Conservation (phyloP, 1,140 invertebrate genomes). For the Tetramorium parvispinum region DNA sequence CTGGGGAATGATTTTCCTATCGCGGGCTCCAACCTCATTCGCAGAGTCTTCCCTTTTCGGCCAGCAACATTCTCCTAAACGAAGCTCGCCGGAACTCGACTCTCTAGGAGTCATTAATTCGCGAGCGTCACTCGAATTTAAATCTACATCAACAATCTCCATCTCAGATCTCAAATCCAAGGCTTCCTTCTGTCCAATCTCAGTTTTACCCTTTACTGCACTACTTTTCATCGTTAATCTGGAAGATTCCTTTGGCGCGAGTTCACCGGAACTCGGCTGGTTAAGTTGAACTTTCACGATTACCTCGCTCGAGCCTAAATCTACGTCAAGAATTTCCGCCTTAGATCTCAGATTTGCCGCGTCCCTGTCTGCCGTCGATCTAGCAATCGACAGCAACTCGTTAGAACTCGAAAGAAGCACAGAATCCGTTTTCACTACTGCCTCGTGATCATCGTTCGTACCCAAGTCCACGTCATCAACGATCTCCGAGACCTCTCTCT, state of each 20-base stretch:
- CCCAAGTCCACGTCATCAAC: slow-evolving; percentile 27
- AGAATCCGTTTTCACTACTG: slow-evolving; percentile 15
- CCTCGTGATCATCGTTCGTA: neutral
- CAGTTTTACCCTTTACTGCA: neutral
- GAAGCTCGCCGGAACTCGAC: slow-evolving; percentile 34
- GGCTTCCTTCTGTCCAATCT: neutral
- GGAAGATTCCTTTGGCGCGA: neutral
- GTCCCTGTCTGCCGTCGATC: neutral
- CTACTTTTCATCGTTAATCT: neutral
- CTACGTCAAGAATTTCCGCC: neutral
- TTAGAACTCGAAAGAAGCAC: neutral
- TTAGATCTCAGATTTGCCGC: neutral
- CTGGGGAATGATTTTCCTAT: neutral
- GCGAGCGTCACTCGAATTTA: neutral
- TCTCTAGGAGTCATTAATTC: neutral
- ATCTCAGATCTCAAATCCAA: slow-evolving; percentile 1
- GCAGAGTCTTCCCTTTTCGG: slow-evolving; percentile 16
- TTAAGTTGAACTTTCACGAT: neutral
- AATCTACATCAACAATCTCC: slow-evolving; percentile 1
- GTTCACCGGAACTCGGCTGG: neutral
- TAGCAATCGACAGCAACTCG: slow-evolving; percentile 7
- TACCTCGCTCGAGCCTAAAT: slow-evolving; percentile 13
- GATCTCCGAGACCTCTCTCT: slow-evolving; percentile 31
- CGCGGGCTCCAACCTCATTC: neutral
- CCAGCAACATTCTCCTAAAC: slow-evolving; percentile 51